phyloP scores from a whole-genome alignment of 2,888 invertebrate species.

The Muscina levida region DNA sequence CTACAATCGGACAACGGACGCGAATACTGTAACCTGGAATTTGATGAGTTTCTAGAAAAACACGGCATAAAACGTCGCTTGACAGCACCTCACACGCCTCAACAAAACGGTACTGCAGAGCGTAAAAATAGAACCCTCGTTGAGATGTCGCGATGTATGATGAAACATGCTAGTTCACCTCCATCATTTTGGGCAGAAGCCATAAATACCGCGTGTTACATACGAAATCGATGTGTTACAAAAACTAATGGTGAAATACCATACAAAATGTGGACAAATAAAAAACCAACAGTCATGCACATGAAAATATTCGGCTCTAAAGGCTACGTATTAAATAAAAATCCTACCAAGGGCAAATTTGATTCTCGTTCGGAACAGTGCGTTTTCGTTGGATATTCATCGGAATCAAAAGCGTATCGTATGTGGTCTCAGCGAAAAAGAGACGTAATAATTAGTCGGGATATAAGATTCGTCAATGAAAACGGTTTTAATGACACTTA shows the following conservation, averaged over 20 bases:
- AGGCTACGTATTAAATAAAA: constrained; percentile 52
- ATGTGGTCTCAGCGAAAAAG: constrained; percentile 52
- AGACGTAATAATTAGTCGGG: constrained; percentile 57
- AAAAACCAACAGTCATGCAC: constrained; percentile 50
- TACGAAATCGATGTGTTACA: constrained; percentile 57
- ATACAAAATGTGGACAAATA: constrained; percentile 47
- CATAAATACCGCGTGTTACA: constrained; percentile 46
- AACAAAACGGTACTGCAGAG: too few species aligned
- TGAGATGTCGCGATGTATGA: constrained; percentile 69
- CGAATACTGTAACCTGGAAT: too few species aligned
- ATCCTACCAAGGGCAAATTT: constrained; percentile 43
- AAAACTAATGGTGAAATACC: constrained; percentile 50
- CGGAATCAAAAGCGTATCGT: constrained; percentile 61
- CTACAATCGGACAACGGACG: too few species aligned
- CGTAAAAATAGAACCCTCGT: constrained; percentile 66
- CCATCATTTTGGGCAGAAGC: constrained; percentile 57
- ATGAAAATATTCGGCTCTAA: constrained; percentile 53
- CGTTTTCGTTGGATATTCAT: constrained; percentile 59
- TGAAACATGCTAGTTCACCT: constrained; percentile 67
- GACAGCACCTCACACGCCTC: constrained; percentile 46
- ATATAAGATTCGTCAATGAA: constrained; percentile 61
- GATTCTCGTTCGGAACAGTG: constrained; percentile 55
- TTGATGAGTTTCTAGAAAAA: constrained; percentile 20
- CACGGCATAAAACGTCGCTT: constrained; percentile 39
- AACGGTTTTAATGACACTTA: constrained; percentile 55